A percentile compares a stretch with the other conserved stretches of the same genome.
These are phyloP conservation scores for Florisuga fusca DNA, from an alignment of 2,797 vertebrate genomes.

Conservation along the genomic window DNA sequence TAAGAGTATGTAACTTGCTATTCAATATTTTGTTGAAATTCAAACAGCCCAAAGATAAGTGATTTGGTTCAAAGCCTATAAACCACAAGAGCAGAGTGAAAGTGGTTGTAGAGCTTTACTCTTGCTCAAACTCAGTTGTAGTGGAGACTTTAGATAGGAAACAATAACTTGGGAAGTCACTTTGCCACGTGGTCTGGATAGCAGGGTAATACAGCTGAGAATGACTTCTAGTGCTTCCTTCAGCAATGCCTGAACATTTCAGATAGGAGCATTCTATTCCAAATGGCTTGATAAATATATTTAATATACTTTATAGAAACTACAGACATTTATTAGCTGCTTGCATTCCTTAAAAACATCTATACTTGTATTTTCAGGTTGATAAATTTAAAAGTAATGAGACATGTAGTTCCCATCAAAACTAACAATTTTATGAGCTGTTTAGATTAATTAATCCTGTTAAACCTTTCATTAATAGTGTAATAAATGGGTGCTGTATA, in stretches of 20 bases:
- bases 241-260: background rate
- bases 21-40: background rate
- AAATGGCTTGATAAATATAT: background rate
- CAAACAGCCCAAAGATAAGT: background rate
- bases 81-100: background rate
- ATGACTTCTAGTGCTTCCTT: background rate
- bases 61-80: background rate
- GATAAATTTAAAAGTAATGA: background rate
- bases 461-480: background rate
- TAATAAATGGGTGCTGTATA: background rate
- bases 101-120: background rate
- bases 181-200: background rate
- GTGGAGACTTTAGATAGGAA: background rate
- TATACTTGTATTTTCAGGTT: background rate
- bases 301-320: background rate
- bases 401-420: background rate
- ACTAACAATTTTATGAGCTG: background rate
- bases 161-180: background rate
- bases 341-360: background rate
- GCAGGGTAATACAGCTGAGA: background rate
- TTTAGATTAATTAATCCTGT: slow-evolving; percentile 4
- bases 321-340: background rate
- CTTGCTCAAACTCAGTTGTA: background rate
- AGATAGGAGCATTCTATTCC: background rate
- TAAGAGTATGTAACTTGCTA: background rate